Percentiles rank a stretch among this genome's conserved stretches.
These are phyloP conservation scores for Lycocerus yunnanus DNA, from an alignment of 2,888 invertebrate species.

Conservation along the genomic window DNA sequence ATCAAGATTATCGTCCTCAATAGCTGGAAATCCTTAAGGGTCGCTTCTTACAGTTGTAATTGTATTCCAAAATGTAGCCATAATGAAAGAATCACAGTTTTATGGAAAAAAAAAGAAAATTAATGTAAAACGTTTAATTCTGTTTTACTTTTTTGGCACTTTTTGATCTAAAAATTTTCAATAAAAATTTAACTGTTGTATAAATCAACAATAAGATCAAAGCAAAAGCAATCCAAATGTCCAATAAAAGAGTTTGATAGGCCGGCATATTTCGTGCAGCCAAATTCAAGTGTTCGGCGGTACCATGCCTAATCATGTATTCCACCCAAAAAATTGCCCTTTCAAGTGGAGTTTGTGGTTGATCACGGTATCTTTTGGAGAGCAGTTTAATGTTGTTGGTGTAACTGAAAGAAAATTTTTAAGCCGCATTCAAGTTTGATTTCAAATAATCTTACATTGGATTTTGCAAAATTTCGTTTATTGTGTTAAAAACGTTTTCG, in stretches of 20 bases:
- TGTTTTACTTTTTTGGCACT: background rate
- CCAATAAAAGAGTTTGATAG: conserved; percentile 13
- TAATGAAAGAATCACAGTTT: too few relatives aligned
- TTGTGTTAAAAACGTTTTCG: conserved; percentile 30
- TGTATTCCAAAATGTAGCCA: too few relatives aligned
- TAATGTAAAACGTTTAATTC: background rate
- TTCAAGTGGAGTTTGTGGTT: conserved; percentile 29
- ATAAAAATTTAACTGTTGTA: background rate
- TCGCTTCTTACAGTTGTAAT: too few relatives aligned
- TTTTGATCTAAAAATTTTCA: background rate
- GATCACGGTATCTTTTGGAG: conserved; percentile 32
- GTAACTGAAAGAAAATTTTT: conserved; percentile 30
- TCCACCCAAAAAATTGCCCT: conserved; percentile 33
- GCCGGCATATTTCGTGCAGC: conserved; percentile 23
- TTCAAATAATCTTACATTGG: conserved; percentile 32
- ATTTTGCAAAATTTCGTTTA: conserved; percentile 38
- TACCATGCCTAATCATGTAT: conserved; percentile 25
- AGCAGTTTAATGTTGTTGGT: conserved; percentile 23
- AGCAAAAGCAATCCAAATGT: background rate
- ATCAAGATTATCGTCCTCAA: too few relatives aligned
- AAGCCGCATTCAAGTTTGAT: background rate
- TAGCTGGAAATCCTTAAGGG: too few relatives aligned
- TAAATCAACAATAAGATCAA: background rate
- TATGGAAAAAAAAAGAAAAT: too few relatives aligned
- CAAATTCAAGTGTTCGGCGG: conserved; percentile 19